Conservation (phyloP, 2,888 invertebrate genomes). For the Geophilus truncorum region DNA sequence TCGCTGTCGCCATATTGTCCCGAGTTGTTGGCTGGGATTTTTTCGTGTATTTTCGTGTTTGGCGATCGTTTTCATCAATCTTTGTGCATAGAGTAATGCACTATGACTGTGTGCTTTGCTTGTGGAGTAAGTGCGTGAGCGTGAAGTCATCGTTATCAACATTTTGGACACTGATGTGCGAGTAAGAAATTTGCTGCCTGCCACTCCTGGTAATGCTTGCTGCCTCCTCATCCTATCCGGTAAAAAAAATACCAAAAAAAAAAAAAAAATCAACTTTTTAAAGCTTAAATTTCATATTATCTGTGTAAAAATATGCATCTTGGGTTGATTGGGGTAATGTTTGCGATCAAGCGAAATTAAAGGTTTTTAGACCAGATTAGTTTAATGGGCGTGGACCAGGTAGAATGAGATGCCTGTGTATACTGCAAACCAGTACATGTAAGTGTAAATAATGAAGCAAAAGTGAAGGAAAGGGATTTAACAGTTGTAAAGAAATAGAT, state of each 20-base stretch:
- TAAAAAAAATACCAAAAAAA: neutral
- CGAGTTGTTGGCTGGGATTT: conserved; percentile 20
- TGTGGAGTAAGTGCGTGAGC: conserved; percentile 12
- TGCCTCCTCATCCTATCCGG: conserved; percentile 2
- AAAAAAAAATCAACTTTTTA: neutral
- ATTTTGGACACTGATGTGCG: conserved; percentile 6
- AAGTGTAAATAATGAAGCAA: neutral
- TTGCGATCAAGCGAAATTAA: neutral
- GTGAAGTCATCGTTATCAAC: neutral
- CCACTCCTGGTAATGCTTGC: conserved; percentile 20
- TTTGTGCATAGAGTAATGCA: conserved; percentile 4
- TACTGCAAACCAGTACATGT: neutral
- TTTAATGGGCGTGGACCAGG: neutral
- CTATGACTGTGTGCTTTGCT: conserved; percentile 11
- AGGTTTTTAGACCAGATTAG: neutral
- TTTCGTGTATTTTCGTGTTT: neutral
- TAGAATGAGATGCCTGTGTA: neutral
- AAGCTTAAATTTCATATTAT: neutral
- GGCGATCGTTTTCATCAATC: neutral
- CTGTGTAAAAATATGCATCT: neutral
- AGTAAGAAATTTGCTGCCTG: conserved; percentile 20
- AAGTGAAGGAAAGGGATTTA: neutral
- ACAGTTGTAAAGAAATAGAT: neutral
- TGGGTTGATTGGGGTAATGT: neutral
- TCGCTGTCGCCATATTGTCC: conserved; percentile 20